Percentiles rank a stretch among this genome's conserved stretches.
phyloP scores from a whole-genome alignment of 2,797 vertebrate genomes.

The Nannoperca obscura region DNA sequence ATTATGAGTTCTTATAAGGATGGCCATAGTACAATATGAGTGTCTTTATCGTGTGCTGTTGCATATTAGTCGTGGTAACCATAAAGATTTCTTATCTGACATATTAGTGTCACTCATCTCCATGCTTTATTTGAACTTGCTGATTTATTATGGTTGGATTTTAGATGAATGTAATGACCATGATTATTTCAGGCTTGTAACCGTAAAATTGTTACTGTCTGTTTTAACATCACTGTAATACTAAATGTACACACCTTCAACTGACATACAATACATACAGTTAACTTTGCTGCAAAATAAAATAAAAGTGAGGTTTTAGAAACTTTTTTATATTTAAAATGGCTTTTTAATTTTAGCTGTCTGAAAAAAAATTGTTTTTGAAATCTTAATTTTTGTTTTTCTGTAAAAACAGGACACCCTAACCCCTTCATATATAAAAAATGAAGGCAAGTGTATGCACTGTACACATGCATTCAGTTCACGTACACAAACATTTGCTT shows the following conservation, averaged over 20 bases:
- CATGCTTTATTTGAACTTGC: conserved; percentile 15
- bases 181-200: conserved; percentile 22
- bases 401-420: background rate
- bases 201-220: background rate
- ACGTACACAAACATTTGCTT: conserved; percentile 44
- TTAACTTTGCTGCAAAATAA: background rate
- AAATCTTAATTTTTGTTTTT: background rate
- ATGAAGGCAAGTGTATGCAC: conserved; percentile 10
- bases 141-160: conserved; percentile 26
- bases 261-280: background rate
- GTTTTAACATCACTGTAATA: background rate
- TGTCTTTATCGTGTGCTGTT: conserved; percentile 35
- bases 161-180: conserved; percentile 10
- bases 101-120: conserved; percentile 42
- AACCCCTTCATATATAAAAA: conserved; percentile 4
- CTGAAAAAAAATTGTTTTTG: too few species aligned
- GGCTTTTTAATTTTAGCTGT: background rate
- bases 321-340: background rate
- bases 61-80: conserved; percentile 25
- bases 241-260: background rate
- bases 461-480: conserved; percentile 20
- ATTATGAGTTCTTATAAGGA: conserved; percentile 29
- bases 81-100: conserved; percentile 52
- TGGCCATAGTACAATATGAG: background rate
- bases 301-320: too few species aligned